A percentile compares a stretch with the other conserved stretches of the same genome.
Evolutionary conservation across 2,888 invertebrate genomes (phyloP).

Genomic region (Epinotia demarniana): DNA sequence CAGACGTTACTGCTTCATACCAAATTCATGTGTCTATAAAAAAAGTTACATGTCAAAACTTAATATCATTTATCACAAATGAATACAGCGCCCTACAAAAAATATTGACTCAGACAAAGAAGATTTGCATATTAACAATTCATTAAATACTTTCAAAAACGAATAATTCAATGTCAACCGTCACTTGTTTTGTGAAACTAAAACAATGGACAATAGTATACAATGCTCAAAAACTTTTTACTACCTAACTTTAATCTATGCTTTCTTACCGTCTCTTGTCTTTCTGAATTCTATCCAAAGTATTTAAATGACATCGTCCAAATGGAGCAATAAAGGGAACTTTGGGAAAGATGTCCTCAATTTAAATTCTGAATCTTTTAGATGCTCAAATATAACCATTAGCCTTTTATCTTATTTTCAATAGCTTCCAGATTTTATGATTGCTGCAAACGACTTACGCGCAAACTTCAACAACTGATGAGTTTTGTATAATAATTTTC

Average conservation of each 20-base stretch:
- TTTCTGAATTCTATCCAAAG: conserved; percentile 8
- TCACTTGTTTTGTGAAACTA: background rate
- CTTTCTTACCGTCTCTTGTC: background rate
- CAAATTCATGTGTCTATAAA: no score
- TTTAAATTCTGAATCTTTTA: conserved; percentile 37
- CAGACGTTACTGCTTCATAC: no score
- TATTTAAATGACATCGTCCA: conserved; percentile 33
- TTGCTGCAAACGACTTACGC: conserved; percentile 9
- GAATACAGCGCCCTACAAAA: no score
- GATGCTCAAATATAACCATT: conserved; percentile 26
- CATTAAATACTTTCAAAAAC: no score
- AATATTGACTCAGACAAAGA: no score
- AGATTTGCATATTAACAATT: no score
- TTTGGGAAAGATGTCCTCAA: conserved; percentile 33
- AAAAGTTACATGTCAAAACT: no score
- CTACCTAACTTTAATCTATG: conserved; percentile 15
- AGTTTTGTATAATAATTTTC: conserved; percentile 12
- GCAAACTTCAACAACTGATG: background rate
- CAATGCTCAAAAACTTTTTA: conserved; percentile 6
- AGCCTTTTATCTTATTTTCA: conserved; percentile 35
- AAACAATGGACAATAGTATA: background rate
- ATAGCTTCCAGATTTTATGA: conserved; percentile 32
- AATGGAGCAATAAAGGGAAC: conserved; percentile 33
- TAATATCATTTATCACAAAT: no score
- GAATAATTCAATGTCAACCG: no score